Evolutionary conservation across 2,888 invertebrate genomes (phyloP).

Genomic region (Minunthozetes semirufus): DNA sequence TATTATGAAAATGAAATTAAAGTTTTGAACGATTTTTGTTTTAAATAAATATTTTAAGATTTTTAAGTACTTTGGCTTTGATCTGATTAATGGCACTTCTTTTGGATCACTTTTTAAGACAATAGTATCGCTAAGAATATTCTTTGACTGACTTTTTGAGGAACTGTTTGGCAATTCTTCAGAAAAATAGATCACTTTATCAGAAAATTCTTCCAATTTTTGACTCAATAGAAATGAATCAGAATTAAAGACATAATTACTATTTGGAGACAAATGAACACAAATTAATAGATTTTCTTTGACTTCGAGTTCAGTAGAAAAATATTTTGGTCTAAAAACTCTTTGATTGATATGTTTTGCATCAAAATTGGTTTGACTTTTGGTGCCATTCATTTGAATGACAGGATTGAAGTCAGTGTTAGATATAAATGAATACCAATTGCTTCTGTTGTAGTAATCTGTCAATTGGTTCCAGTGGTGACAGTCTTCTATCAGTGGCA

Average conservation of each 20-base stretch:
- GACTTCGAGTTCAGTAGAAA: slow-evolving; percentile 89
- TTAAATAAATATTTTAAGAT: slow-evolving; percentile 31
- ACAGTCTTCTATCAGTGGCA: slow-evolving; percentile 35
- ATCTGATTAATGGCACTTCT: slow-evolving; percentile 18
- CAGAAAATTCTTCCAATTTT: neutral
- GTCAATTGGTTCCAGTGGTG: neutral
- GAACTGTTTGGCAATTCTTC: slow-evolving; percentile 2
- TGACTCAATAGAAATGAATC: slow-evolving; percentile 16
- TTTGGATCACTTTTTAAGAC: slow-evolving; percentile 6
- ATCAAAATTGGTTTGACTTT: neutral
- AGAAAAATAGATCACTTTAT: slow-evolving; percentile 14
- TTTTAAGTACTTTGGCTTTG: slow-evolving; percentile 17
- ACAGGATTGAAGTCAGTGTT: slow-evolving; percentile 21
- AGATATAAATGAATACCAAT: neutral
- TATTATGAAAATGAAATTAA: slow-evolving; percentile 83
- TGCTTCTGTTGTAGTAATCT: neutral
- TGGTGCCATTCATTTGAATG: neutral
- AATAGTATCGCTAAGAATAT: slow-evolving; percentile 13
- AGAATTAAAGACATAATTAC: neutral
- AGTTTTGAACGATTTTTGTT: slow-evolving; percentile 53
- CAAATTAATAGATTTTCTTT: slow-evolving; percentile 79
- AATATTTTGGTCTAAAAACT: slow-evolving; percentile 58
- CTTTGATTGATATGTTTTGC: slow-evolving; percentile 19
- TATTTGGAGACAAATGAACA: slow-evolving; percentile 54
- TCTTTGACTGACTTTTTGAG: neutral